Percentiles rank a stretch among this genome's conserved stretches.
Evolutionary conservation across 1,140 invertebrate genomes (phyloP).

Genomic region (Cyclargus thomasi): DNA sequence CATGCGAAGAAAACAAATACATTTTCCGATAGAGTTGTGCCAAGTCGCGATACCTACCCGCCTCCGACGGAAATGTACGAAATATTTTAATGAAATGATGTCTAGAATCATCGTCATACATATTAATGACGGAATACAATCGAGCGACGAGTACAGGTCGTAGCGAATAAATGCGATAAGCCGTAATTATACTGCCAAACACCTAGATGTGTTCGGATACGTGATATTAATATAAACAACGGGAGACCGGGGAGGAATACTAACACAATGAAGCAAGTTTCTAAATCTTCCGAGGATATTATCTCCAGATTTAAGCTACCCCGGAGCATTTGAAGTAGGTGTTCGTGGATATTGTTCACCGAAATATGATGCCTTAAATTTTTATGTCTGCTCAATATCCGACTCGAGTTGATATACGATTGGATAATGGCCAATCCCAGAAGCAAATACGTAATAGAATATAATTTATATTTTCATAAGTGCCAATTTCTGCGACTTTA

Average conservation of each 20-base stretch:
- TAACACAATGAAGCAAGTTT: conserved; percentile 15
- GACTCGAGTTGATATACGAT: neutral
- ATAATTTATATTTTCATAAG: neutral
- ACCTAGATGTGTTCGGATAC: conserved; percentile 29
- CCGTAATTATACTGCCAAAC: conserved; percentile 26
- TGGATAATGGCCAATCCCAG: neutral
- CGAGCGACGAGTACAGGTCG: conserved; percentile 5
- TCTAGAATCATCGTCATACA: conserved; percentile 1
- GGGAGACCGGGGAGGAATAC: conserved; percentile 24
- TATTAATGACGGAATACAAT: conserved; percentile 3
- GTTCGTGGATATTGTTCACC: conserved; percentile 1
- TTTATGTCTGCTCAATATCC: conserved; percentile 5
- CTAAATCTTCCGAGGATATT: conserved; percentile 12
- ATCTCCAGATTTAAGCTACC: conserved; percentile 6
- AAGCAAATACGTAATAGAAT: conserved; percentile 1
- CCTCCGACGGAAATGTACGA: neutral
- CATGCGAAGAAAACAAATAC: neutral
- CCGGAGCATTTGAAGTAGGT: conserved; percentile 3
- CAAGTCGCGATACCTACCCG: neutral
- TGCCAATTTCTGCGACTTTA: neutral
- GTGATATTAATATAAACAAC: conserved; percentile 30
- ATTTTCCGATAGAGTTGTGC: neutral
- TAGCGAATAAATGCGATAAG: conserved; percentile 25
- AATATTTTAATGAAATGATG: conserved; percentile 1
- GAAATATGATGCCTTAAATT: conserved; percentile 6